phyloP scores from a whole-genome alignment of 2,797 vertebrate species.

The Microtus californicus region DNA sequence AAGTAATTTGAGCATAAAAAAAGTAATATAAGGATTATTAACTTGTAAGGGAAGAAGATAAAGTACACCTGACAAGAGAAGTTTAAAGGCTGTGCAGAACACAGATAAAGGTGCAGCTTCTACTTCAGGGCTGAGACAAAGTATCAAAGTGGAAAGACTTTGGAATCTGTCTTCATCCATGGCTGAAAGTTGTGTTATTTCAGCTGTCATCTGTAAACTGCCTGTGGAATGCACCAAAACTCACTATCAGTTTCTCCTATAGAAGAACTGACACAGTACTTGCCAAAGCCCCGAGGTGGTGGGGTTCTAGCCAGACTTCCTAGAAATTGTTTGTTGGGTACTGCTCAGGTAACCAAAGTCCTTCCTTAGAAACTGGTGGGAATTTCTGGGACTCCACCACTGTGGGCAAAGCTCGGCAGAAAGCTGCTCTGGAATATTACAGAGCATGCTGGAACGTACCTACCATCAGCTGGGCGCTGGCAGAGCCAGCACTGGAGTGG shows the following conservation, averaged over 20 bases:
- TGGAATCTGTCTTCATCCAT: neutral
- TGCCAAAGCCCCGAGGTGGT: neutral
- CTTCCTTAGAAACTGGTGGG: neutral
- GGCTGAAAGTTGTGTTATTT: neutral
- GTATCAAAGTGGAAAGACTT: neutral
- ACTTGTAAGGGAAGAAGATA: neutral
- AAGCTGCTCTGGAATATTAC: neutral
- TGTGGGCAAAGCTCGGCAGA: neutral
- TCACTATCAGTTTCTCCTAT: neutral
- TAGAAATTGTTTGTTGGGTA: neutral
- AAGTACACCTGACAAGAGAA: slow-evolving; percentile 11
- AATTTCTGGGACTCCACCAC: neutral
- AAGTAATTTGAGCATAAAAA: slow-evolving; percentile 35
- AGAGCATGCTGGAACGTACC: neutral
- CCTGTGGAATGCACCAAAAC: neutral
- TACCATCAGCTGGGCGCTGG: no score
- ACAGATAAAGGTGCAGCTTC: neutral
- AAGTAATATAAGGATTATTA: slow-evolving; percentile 47
- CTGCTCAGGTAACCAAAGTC: neutral
- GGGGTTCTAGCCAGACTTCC: neutral
- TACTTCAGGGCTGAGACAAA: neutral
- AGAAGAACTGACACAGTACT: neutral
- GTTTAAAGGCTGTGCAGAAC: neutral
- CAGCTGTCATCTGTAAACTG: neutral
- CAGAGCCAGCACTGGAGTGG: neutral